Conservation (phyloP, 2,888 invertebrate species). For the Lithosia quadra region DNA sequence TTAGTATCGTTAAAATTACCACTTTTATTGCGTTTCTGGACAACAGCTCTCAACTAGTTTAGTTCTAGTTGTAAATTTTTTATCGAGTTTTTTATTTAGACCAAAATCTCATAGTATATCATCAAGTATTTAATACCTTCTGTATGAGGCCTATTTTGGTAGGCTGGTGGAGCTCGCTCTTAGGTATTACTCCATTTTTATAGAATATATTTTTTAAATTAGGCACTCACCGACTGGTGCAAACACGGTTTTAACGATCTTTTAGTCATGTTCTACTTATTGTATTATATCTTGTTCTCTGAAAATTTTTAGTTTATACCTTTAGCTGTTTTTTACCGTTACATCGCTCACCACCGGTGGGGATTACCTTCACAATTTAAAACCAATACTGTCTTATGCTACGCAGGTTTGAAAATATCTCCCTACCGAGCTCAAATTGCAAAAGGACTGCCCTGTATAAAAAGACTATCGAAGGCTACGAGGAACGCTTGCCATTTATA, state of each 20-base stretch:
- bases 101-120: background rate
- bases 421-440: background rate
- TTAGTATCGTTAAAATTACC: background rate
- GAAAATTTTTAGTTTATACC: too few species aligned
- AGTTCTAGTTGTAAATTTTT: background rate
- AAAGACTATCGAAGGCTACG: background rate
- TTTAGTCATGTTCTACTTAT: background rate
- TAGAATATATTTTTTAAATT: background rate
- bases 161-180: background rate
- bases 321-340: background rate
- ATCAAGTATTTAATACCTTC: background rate
- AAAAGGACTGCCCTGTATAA: background rate
- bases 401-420: background rate
- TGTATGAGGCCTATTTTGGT: background rate
- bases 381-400: background rate
- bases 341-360: background rate
- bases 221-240: background rate
- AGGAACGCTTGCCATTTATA: background rate
- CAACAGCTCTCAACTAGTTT: background rate
- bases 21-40: background rate
- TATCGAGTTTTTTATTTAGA: background rate
- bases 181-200: background rate
- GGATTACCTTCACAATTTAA: background rate
- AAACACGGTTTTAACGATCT: background rate
- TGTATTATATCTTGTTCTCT: too few species aligned